Base-by-base conservation (phyloP, 2,113 vertebrate species). In the Lepisosteus osseus region DNA sequence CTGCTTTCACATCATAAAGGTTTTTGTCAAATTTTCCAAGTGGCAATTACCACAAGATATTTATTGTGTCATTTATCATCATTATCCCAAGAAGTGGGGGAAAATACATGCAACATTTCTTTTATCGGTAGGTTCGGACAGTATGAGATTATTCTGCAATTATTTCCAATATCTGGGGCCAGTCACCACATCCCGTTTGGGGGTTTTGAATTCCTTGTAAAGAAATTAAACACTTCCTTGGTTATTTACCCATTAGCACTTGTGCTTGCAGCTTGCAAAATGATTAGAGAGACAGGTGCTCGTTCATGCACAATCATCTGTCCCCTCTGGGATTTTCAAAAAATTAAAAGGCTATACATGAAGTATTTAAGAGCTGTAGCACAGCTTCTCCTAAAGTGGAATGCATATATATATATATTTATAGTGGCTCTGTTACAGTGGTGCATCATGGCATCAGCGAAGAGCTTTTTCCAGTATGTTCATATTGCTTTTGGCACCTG, bases 171-270 rank as follows among this genome's bases (percentile, higher is more conserved):
- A 0, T 76, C 13, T 29, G 70, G 74, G 3, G 71, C 76, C 76
- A 82, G 81, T 77, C 77, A n/a, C 78, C 76, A 76, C 81, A 82
- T 85, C 82, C 80, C 78, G 75, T 79, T 85, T 78, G 74, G 69
- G 85, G 76, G 77, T 78, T 82, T 85, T 72, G 70, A 78, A 79
- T 84, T 81, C 83, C 79, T 80, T 71, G 71, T 71, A 70, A 78
- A 77, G 67, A 64, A 43, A 76, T 15, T 67, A 44, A 77, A 68
- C 65, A 61, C 54, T 79, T 71, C 72, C 77, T 77, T 69, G 77
- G 69, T 73, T 72, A 68, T 78, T 44, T 8, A 47, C 67, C 29
- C 47, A 68, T 43, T 42, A 54, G 66, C 56, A 61, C 66, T 68
- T 67, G 11, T 15, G n/a, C 40, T 59, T n/a, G 8, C 12, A 47